Conservation (phyloP, 92 coral and sea anemone genomes). For the Meandrina meandrites region DNA sequence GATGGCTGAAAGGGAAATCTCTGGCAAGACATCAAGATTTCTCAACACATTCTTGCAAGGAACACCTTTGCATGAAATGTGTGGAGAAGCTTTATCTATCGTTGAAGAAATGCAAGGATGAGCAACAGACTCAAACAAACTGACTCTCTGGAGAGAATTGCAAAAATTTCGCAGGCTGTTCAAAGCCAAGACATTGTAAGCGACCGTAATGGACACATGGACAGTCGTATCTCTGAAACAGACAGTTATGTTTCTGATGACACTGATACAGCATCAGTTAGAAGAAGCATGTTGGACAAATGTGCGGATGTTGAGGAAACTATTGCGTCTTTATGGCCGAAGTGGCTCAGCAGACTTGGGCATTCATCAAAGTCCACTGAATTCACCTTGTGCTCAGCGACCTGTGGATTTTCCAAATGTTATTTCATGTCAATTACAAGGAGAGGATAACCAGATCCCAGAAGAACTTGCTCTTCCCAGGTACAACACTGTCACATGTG, state of each 20-base stretch:
- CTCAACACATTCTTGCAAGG: not conserved
- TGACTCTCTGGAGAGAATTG: constrained; percentile 40
- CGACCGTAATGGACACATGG: constrained; percentile 14
- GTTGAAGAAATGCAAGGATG: constrained; percentile 33
- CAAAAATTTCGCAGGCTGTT: constrained; percentile 12
- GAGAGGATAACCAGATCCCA: constrained; percentile 70
- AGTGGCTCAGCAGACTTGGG: constrained; percentile 87
- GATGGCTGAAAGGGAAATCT: not conserved
- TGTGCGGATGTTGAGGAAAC: constrained; percentile 35
- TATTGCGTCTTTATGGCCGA: constrained; percentile 71
- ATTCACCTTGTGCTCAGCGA: constrained; percentile 42
- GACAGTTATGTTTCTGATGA: constrained; percentile 67
- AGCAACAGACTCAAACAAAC: constrained; percentile 21
- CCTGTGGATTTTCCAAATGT: constrained; percentile 42
- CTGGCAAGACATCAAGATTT: constrained; percentile 7
- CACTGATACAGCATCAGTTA: constrained; percentile 39
- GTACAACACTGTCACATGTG: constrained; percentile 16
- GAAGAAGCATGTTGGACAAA: not conserved
- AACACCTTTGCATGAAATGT: not conserved
- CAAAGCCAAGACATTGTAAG: constrained; percentile 29
- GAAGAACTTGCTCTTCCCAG: constrained; percentile 70
- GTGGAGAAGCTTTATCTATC: not conserved
- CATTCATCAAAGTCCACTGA: constrained; percentile 59
- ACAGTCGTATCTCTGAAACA: constrained; percentile 30
- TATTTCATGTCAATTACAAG: constrained; percentile 35